Evolutionary conservation across 2,888 invertebrate species (phyloP).

Genomic region (Mythimna albipuncta): DNA sequence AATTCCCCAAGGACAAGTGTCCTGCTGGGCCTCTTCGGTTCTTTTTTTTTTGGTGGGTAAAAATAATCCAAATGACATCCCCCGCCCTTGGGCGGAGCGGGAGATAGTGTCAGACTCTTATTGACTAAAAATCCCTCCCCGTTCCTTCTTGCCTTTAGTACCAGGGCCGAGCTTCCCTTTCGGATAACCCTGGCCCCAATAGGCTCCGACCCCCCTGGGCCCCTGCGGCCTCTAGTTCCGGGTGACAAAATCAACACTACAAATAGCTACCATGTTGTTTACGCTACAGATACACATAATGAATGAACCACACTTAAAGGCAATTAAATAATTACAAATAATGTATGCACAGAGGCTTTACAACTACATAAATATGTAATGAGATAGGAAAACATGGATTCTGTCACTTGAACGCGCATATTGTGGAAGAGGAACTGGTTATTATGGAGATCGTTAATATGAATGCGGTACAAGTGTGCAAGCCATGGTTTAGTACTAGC

Average conservation of each 20-base stretch:
- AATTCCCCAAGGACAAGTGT: too few species aligned
- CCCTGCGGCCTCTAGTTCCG: not conserved
- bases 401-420: conserved; percentile 49
- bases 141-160: too few species aligned
- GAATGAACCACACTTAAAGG: conserved; percentile 51
- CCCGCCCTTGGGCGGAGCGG: too few species aligned
- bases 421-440: conserved; percentile 46
- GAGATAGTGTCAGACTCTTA: too few species aligned
- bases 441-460: conserved; percentile 23
- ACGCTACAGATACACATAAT: conserved; percentile 40
- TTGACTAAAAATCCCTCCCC: too few species aligned
- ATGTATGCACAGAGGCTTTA: conserved; percentile 56
- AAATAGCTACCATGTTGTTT: conserved; percentile 47
- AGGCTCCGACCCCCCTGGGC: too few species aligned
- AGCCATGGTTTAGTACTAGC: not conserved
- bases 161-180: too few species aligned
- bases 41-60: too few species aligned
- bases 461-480: conserved; percentile 12
- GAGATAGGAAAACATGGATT: conserved; percentile 59
- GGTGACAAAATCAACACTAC: not conserved
- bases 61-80: too few species aligned
- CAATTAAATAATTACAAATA: conserved; percentile 61
- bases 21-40: too few species aligned
- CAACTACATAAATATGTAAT: conserved; percentile 60
- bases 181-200: too few species aligned